Conservation (phyloP, 2,113 vertebrate genomes). For the Amblyornis subalaris region DNA sequence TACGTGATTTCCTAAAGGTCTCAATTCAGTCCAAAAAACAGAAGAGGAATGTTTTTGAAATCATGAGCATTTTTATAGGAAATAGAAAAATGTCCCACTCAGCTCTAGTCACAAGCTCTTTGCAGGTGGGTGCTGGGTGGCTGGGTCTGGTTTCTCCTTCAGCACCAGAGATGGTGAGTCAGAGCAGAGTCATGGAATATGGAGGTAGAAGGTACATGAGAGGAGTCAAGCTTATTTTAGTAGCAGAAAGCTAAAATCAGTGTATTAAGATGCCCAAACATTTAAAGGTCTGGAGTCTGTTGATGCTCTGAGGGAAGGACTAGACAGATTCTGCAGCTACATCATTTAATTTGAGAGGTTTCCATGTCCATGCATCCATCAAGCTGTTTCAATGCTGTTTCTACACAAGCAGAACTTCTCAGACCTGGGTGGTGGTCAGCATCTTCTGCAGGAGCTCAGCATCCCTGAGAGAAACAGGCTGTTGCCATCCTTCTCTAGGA, state of each 20-base stretch:
- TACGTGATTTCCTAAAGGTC: neutral
- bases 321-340: neutral
- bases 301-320: neutral
- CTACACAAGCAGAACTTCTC: neutral
- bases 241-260: neutral
- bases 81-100: neutral
- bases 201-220: neutral
- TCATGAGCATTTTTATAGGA: neutral
- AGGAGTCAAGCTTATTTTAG: neutral
- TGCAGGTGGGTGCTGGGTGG: neutral
- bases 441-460: neutral
- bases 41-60: neutral
- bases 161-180: neutral
- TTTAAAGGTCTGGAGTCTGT: neutral
- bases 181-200: neutral
- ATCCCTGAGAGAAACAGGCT: neutral
- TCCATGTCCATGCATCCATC: fast-evolving
- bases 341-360: neutral
- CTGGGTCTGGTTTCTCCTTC: neutral
- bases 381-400: neutral
- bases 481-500: fast-evolving
- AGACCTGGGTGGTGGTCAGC: fast-evolving
- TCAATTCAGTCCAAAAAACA: neutral
- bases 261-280: neutral
- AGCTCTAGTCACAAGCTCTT: neutral